Base-by-base conservation (phyloP, 1,140 invertebrate species). In the Macrostomum lignano region DNA sequence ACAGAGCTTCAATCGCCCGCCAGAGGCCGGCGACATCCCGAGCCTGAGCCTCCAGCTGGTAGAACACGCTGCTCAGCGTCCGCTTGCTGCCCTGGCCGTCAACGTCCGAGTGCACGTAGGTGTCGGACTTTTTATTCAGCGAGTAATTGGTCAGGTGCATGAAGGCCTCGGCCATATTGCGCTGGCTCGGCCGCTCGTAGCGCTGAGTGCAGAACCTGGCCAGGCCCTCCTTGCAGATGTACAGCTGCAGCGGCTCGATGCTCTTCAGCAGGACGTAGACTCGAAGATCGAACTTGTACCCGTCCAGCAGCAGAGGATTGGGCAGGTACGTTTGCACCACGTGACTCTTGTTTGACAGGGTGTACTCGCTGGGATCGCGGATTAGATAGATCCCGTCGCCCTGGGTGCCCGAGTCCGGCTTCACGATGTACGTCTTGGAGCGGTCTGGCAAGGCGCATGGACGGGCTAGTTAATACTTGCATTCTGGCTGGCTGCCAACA, bases 131-230 rank as follows among this genome's bases (percentile, higher is more conserved):
- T 39, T 63, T 63, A 37, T 63, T 63, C 22, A 63, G 41, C 1
- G 61, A 63, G 41, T 63, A 63, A 41, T 63, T 63, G 11, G 61
- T 63, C 34, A 63, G 44, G 46, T 63, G 61, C 45, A 61, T 56
- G 38, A 48, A 63, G 3, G 51, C 42, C 36, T 62, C 53, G 32
- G 48, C 42, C 17, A 61, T 40, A 36, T 63, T 63, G 40, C 44
- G 46, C 11, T n/a, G 13, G 13, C 14, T 17, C 9, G 11, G 34
- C 31, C 10, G 42, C 29, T 10, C 42, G 44, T 13, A 49, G 49
- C 28, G 35, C 37, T 13, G 33, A 26, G 25, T 30, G 19, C 25
- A 35, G 42, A 61, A 61, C 21, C 58, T 40, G 7, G 54, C 58
- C 20, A 61, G 42, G 10, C 58, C 59, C 40, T 63, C 62, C 40